Evolutionary conservation across 1,140 invertebrate species (phyloP).

Genomic region (Diachasma alloeum): DNA sequence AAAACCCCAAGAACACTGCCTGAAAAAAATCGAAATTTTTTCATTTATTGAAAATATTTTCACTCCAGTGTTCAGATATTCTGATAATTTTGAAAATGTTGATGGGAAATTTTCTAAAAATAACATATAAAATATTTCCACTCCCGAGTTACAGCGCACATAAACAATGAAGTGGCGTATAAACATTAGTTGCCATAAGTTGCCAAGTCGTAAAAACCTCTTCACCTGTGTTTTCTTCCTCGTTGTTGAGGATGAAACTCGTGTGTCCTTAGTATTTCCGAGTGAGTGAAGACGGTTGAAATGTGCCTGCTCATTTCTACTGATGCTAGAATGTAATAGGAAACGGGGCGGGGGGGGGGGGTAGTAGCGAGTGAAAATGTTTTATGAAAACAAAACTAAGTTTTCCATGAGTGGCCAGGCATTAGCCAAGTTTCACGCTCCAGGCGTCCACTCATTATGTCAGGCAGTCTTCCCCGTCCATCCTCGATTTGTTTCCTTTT

Average conservation of each 20-base stretch:
- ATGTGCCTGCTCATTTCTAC: background rate
- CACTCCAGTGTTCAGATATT: background rate
- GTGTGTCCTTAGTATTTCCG: background rate
- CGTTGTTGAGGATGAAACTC: background rate
- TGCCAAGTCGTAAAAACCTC: constrained; percentile 10
- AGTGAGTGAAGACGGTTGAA: background rate
- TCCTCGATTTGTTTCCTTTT: background rate
- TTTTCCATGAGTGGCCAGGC: background rate
- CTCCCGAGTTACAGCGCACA: constrained; percentile 16
- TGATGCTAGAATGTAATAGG: background rate
- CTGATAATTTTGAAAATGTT: background rate
- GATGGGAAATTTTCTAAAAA: background rate
- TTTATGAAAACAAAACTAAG: constrained; percentile 14
- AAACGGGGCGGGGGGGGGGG: background rate
- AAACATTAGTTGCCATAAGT: constrained; percentile 7
- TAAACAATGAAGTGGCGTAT: constrained; percentile 27
- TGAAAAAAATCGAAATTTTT: too few relatives aligned
- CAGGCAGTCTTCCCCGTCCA: constrained; percentile 15
- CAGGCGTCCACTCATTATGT: constrained; percentile 24
- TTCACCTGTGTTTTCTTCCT: background rate
- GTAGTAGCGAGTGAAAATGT: constrained; percentile 15
- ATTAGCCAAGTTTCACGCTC: constrained; percentile 26
- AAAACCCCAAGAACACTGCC: too few relatives aligned
- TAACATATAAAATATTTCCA: background rate
- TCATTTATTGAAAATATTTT: background rate